Percentiles rank a stretch among this genome's conserved stretches.
These are phyloP conservation scores for Taxidea taxus DNA, from an alignment of 2,113 vertebrate species.

Conservation along the genomic window DNA sequence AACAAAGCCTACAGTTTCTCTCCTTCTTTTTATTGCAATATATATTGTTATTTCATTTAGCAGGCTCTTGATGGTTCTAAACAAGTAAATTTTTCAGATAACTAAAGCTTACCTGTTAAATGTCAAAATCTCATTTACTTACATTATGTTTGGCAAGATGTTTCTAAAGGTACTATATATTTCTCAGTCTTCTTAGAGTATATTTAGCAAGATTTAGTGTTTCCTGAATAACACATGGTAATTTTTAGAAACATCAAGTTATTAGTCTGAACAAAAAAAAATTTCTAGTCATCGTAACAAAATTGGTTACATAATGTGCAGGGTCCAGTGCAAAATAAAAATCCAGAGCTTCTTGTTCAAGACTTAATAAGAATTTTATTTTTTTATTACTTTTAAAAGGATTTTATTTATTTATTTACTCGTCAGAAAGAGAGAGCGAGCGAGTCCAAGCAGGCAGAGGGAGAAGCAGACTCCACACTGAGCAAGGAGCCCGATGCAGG, in stretches of 20 bases:
- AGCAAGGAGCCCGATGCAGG: no score
- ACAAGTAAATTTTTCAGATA: conserved; percentile 42
- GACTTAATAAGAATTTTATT: neutral
- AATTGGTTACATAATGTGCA: neutral
- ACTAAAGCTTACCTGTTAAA: conserved; percentile 44
- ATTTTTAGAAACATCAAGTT: conserved; percentile 39
- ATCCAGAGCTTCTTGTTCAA: neutral
- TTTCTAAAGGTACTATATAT: conserved; percentile 25
- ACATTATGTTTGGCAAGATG: conserved; percentile 9
- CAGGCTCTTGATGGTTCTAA: neutral
- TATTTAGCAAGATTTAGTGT: conserved; percentile 21
- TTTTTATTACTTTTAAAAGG: no score
- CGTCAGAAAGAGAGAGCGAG: no score
- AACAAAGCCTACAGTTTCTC: neutral
- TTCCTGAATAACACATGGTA: conserved; percentile 44
- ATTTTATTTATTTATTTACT: no score
- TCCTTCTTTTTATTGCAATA: conserved; percentile 29
- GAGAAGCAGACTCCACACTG: no score
- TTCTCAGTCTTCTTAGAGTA: neutral
- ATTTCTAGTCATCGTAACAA: neutral
- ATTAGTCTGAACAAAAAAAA: conserved; percentile 52
- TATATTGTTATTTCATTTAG: conserved; percentile 54
- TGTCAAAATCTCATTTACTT: conserved; percentile 57
- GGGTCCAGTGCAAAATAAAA: neutral
- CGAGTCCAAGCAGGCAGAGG: no score